Evolutionary conservation across 2,888 invertebrate species (phyloP), one percentile per base, ranked within the genome.

Genomic region (Hirtodrosophila duncani): DNA sequence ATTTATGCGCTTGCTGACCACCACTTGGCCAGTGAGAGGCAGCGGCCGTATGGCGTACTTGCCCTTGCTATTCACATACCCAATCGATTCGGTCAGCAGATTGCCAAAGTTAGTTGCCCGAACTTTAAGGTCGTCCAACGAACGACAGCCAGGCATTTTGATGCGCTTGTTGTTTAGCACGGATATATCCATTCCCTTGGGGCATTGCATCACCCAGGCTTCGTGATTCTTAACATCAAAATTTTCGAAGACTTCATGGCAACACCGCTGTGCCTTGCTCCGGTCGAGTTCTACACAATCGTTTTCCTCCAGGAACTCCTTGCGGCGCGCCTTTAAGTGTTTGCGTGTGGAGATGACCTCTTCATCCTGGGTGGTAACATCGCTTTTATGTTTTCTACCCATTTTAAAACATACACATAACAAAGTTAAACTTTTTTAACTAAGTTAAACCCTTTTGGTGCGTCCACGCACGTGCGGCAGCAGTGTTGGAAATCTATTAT

Each of bases 141-240:
- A 52, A 1, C 75, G 75, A 0, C 67, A 63, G 1, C 71, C 71
- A 0, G 71, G 71, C 20, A 71, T 11, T 26, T 79, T 79, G 3
- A 71, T 44, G 3, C 63, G 63, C 14, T 67, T 70, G 17, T 29
- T 37, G 0, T 7, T 11, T 14, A 57, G 6, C 1, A 21, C 7
- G 3, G n/a, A 18, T 6, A 44, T 23, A 9, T 67, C 41, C 17
- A 58, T 42, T 5, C 52, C 43, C 31, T 50, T 63, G 9, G 71
- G 63, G n/a, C 80, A 75, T n/a, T 67, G 71, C 16, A 71, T 3
- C 5, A 71, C 3, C 77, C 75, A 79, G 3, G 50, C 80, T 1
- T 71, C 71, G 7, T 75, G 60, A 0, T 36, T 29, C 0, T 45
- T 50, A 1, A 14, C 10, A 27, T 79, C 55, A 10, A 67, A 79